Evolutionary conservation across 2,888 invertebrate species (phyloP), one percentile per base, ranked within the genome.

Genomic region (Digitonthophagus gazella): DNA sequence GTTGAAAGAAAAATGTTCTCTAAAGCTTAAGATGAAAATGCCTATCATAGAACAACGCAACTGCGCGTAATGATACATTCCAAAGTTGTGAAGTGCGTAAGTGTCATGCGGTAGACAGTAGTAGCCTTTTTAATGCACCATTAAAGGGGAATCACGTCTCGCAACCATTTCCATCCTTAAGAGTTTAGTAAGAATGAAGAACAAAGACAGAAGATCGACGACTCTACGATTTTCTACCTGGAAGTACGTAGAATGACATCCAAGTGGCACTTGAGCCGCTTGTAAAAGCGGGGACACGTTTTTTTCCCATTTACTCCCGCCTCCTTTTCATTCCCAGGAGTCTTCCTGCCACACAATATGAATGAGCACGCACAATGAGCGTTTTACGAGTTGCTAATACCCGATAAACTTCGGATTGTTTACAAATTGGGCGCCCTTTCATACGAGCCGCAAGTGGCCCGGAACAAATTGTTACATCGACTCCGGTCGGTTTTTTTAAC

Each of bases 111-210:
- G 74, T 72, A 73, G 74, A 73, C 74, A 74, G 70, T 73, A 58
- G 68, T 71, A 72, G 73, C 73, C 73, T 72, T 74, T 75, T 75
- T 75, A 74, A 75, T 75, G 75, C 75, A 71, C 75, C 74, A 75
- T 75, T 74, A 75, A 74, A 73, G 71, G 69, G 70, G 72, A 75
- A 75, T 75, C 74, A 74, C 73, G 71, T 70, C 71, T 73, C 72
- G 70, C 67, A 57, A 58, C 69, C 58, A 64, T 72, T 69, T 69
- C 70, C 70, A 58, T 71, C 66, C 67, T 65, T 44, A 55, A 15
- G 67, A n/a, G n/a, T n/a, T 70, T 22, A 64, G 22, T 55, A 63
- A 54, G 57, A 56, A 19, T 63, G 58, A 57, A 57, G 57, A 1
- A 5, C 1, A n/a, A 4, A n/a, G 4, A 16, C 14, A 8, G n/a